Evolutionary conservation across 2,888 invertebrate species (phyloP).

Genomic region (Athripsodes cinereus): DNA sequence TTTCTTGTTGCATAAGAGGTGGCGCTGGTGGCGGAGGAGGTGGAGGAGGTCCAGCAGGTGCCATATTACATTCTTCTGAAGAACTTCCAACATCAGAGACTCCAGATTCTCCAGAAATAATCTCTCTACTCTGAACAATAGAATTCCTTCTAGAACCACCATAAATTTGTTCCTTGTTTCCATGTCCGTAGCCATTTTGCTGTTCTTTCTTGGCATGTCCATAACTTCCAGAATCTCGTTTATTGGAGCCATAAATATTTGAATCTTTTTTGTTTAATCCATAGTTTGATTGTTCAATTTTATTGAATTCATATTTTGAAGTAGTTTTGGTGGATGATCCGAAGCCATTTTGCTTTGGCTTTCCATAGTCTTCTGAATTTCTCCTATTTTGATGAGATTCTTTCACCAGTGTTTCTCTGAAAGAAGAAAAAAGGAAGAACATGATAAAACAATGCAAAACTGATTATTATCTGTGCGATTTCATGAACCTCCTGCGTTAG

Average conservation of each 20-base stretch:
- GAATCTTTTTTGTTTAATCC: neutral
- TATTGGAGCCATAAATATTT: neutral
- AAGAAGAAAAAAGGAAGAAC: too few relatives aligned
- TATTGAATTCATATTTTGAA: constrained; percentile 1
- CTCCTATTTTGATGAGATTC: constrained; percentile 29
- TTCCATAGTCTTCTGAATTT: constrained; percentile 40
- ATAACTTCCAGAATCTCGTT: neutral
- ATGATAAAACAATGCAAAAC: too few relatives aligned
- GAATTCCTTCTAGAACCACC: neutral
- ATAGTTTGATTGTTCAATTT: neutral
- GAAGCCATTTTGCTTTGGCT: constrained; percentile 34
- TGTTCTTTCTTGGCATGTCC: neutral
- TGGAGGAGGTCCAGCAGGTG: constrained; percentile 50
- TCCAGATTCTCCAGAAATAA: constrained; percentile 30
- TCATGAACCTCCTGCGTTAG: too few relatives aligned
- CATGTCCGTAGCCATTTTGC: neutral
- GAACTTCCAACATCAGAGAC: constrained; percentile 24
- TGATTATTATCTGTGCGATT: too few relatives aligned
- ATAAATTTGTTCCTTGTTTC: constrained; percentile 10
- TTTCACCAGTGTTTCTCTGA: constrained; percentile 30
- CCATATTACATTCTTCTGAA: constrained; percentile 16
- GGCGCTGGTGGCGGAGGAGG: constrained; percentile 62
- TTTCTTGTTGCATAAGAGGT: constrained; percentile 27
- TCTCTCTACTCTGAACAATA: constrained; percentile 34
- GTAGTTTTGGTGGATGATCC: neutral